phyloP scores from a whole-genome alignment of 2,888 invertebrate genomes.

The Xanthia togata region DNA sequence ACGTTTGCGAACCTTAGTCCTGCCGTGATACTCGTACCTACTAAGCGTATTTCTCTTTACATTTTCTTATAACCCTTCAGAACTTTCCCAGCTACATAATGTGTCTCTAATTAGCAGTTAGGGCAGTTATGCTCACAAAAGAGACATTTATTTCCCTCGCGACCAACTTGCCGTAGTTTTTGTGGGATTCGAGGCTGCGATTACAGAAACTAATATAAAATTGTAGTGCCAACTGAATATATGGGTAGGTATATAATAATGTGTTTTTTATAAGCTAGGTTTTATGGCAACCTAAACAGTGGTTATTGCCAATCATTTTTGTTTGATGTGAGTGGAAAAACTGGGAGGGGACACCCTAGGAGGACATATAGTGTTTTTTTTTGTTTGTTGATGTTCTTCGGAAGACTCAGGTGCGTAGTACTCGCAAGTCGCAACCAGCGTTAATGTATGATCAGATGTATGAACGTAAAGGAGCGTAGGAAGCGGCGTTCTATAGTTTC shows the following conservation, averaged over 20 bases:
- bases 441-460: too few species aligned
- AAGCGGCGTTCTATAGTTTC: too few species aligned
- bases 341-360: too few species aligned
- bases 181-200: conserved; percentile 65
- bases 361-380: too few species aligned
- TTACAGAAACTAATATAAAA: conserved; percentile 69
- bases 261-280: conserved; percentile 26
- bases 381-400: too few species aligned
- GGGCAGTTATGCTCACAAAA: conserved; percentile 75
- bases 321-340: neutral
- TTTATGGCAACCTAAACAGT: conserved; percentile 35
- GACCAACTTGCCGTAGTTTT: conserved; percentile 71
- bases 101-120: conserved; percentile 78
- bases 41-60: conserved; percentile 56
- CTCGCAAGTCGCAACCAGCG: too few species aligned
- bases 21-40: conserved; percentile 40
- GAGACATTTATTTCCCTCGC: conserved; percentile 75
- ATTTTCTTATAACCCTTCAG: conserved; percentile 61
- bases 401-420: too few species aligned
- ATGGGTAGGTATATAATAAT: conserved; percentile 21
- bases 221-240: conserved; percentile 52
- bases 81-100: conserved; percentile 73
- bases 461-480: too few species aligned
- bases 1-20: conserved; percentile 42
- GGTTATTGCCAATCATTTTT: conserved; percentile 28